Percentiles rank a stretch among this genome's conserved stretches.
Evolutionary conservation across 2,797 vertebrate genomes (phyloP).

Genomic region (Darevskia nairensis): DNA sequence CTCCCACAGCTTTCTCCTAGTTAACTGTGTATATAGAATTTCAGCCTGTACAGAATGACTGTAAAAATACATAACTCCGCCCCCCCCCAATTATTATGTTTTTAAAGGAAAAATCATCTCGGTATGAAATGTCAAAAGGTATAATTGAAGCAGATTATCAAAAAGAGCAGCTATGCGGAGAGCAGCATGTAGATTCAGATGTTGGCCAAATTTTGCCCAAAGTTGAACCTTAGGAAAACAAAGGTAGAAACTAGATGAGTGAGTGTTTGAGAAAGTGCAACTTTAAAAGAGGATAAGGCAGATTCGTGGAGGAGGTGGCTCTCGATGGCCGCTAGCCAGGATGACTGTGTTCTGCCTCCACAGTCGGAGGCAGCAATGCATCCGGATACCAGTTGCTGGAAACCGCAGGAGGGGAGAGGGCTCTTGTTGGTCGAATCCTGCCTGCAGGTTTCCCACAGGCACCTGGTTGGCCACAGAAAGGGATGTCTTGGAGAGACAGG

Average conservation of each 20-base stretch:
- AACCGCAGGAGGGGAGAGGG: too few relatives aligned
- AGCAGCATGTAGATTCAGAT: rapidly evolving
- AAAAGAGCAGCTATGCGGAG: conserved; percentile 5
- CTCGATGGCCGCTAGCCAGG: too few relatives aligned
- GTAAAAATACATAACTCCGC: background rate
- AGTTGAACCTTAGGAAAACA: conserved; percentile 28
- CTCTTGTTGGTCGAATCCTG: too few relatives aligned
- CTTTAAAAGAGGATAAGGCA: background rate
- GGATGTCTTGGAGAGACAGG: background rate
- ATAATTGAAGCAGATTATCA: background rate
- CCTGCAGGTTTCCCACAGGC: too few relatives aligned
- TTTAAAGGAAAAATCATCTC: background rate
- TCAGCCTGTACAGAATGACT: background rate
- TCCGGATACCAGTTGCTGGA: too few relatives aligned
- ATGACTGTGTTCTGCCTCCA: too few relatives aligned
- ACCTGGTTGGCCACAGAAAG: background rate
- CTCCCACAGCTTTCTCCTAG: too few relatives aligned
- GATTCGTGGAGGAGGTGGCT: too few relatives aligned
- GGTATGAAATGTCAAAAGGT: conserved; percentile 18
- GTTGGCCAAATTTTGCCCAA: conserved; percentile 14
- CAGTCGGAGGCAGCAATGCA: too few relatives aligned
- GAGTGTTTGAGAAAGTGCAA: conserved; percentile 22
- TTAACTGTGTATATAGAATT: too few relatives aligned
- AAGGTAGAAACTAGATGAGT: background rate
- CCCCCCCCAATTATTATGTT: background rate